These are phyloP conservation scores for Oryctolagus cuniculus DNA, from an alignment of 2,113 vertebrate species.

Conservation along the genomic window DNA sequence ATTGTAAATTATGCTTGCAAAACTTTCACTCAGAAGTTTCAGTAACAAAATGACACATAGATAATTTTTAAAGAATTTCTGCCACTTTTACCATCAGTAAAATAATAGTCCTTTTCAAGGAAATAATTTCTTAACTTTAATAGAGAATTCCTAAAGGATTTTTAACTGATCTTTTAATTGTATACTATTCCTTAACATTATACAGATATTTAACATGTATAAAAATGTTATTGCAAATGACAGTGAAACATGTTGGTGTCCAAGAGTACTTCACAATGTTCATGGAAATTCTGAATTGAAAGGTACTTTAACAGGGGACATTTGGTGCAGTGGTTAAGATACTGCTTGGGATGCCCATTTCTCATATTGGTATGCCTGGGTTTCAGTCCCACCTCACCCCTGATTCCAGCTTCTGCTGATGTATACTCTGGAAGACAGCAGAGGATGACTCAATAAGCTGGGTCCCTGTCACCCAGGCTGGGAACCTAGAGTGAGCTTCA, in stretches of 20 bases:
- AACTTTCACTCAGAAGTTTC: background rate
- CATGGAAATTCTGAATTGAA: too few relatives aligned
- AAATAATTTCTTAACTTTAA: conserved; percentile 22
- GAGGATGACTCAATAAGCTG: too few relatives aligned
- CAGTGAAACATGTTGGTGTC: background rate
- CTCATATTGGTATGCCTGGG: too few relatives aligned
- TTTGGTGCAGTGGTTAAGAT: too few relatives aligned
- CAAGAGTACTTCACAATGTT: too few relatives aligned
- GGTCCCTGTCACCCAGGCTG: too few relatives aligned
- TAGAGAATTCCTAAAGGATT: conserved; percentile 12
- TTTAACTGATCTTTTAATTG: conserved; percentile 37
- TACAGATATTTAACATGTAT: background rate
- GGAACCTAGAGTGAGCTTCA: too few relatives aligned
- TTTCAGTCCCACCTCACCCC: too few relatives aligned
- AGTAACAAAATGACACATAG: background rate
- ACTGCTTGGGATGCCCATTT: too few relatives aligned
- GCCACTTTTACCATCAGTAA: background rate
- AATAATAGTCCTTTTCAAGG: conserved; percentile 14
- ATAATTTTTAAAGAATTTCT: background rate
- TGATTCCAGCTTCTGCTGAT: too few relatives aligned
- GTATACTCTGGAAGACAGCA: too few relatives aligned
- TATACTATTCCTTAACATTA: conserved; percentile 14
- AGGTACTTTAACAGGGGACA: too few relatives aligned
- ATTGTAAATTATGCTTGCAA: background rate
- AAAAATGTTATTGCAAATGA: background rate